Conservation (phyloP, 2,797 vertebrate species). For the Chrosomus eos region DNA sequence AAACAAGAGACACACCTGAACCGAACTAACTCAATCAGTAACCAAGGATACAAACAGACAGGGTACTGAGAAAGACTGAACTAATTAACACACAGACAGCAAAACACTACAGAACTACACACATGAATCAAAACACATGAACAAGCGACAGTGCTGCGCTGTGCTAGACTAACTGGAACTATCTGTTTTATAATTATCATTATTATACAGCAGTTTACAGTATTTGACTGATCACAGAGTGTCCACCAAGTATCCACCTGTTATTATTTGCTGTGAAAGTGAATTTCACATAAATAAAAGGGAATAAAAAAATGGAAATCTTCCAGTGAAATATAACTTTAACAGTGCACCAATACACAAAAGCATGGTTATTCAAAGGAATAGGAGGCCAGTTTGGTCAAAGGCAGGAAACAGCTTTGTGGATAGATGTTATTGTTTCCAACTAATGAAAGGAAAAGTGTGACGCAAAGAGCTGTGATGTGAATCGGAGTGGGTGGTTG, state of each 20-base stretch:
- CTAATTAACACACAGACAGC: no score
- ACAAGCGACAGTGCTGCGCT: no score
- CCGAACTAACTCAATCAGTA: no score
- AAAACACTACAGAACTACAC: no score
- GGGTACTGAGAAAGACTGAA: no score
- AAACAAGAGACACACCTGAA: no score
- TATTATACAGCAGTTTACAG: not conserved
- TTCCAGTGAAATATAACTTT: conserved; percentile 24
- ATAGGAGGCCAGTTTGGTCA: conserved; percentile 65
- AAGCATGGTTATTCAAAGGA: conserved; percentile 41
- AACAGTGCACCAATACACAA: conserved; percentile 26
- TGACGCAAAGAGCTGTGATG: conserved; percentile 77
- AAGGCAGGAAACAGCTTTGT: conserved; percentile 79
- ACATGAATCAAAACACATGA: no score
- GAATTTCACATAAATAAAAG: not conserved
- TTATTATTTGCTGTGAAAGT: not conserved
- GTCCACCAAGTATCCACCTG: not conserved
- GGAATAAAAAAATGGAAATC: not conserved
- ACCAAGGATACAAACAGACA: no score
- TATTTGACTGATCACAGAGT: not conserved
- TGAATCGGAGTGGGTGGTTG: conserved; percentile 79
- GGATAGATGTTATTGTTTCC: conserved; percentile 83
- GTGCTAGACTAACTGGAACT: not conserved
- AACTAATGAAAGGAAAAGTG: conserved; percentile 87
- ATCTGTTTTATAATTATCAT: not conserved